Evolutionary conservation across 1,140 invertebrate genomes (phyloP), one percentile per base, ranked within the genome.

Genomic region (Metaphire vulgaris): DNA sequence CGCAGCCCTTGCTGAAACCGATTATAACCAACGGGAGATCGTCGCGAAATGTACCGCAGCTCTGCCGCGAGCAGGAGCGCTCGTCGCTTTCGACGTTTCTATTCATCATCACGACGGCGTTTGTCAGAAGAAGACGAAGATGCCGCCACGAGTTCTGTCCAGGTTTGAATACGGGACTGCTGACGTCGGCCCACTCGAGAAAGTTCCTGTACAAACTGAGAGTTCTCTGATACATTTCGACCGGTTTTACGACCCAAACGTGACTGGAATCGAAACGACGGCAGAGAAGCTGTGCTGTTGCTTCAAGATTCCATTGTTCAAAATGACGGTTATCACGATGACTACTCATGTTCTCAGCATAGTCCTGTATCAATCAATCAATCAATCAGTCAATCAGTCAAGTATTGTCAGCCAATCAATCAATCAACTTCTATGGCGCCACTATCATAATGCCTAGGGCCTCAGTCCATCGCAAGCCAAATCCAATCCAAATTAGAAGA

Each of bases 1-100:
- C 92, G 86, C 93, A 95, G 65, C 94, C 94, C 89, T 96, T 96
- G 84, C 93, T 95, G 84, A 96, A 96, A 0, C 92, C 94, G 78
- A 95, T 89, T 16, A 80, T 64, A 14, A 33, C 30, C 74, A 94
- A 83, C 69, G 87, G 89, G 75, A 92, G 83, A 73, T 87, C 70
- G 33, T 26, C 16, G 70, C 26, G 15, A 21, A 72, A 72, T 6
- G 32, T 29, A 15, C 21, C 14, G 32, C 41, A n/a, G 41, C 1
- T 33, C n/a, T n/a, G n/a, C 31, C 33, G n/a, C 33, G 31, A 12
- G n/a, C 26, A 74, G 1, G 26, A 74, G 32, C 30, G 31, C 26
- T 26, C 56, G 30, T 74, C 74, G 26, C 16, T 72, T 64, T 30
- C 33, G 21, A 2, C 0, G 32, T 64, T 30, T 30, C 16, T 14